Percentiles rank a stretch among this genome's conserved stretches.
These are phyloP conservation scores for Suncus etruscus DNA, from an alignment of 2,113 vertebrate genomes.

Conservation along the genomic window DNA sequence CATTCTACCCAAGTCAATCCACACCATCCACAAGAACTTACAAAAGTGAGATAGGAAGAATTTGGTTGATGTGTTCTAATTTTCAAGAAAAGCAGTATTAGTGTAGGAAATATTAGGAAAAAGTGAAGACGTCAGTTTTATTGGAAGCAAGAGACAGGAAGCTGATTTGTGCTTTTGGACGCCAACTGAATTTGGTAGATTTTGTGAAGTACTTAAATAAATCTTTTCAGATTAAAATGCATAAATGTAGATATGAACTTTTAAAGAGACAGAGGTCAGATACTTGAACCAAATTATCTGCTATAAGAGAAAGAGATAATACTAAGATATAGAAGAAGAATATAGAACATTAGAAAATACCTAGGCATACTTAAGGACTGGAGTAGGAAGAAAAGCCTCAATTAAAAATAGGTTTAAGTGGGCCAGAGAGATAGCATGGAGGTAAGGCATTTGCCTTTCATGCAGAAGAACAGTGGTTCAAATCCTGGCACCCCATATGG, in stretches of 20 bases:
- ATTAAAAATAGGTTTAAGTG: background rate
- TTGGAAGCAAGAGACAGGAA: slow-evolving; percentile 31
- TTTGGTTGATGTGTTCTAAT: slow-evolving; percentile 12
- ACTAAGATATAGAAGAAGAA: background rate
- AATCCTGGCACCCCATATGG: too few species aligned
- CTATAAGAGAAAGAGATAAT: slow-evolving; percentile 32
- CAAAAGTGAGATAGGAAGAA: slow-evolving; percentile 50
- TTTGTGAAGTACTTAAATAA: slow-evolving; percentile 13
- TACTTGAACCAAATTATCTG: background rate
- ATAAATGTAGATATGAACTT: background rate
- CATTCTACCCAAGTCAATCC: slow-evolving; percentile 65
- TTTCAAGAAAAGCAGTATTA: background rate
- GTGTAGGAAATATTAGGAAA: background rate
- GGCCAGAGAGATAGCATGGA: too few species aligned
- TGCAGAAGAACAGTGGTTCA: too few species aligned
- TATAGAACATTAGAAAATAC: slow-evolving; percentile 10
- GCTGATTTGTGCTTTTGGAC: background rate
- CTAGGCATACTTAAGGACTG: background rate
- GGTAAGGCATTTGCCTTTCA: too few species aligned
- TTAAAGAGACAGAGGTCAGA: background rate
- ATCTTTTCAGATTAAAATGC: background rate
- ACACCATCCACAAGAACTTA: slow-evolving; percentile 51
- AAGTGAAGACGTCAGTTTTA: background rate
- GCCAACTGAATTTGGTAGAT: background rate
- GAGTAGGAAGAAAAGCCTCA: slow-evolving; percentile 3